These are phyloP conservation scores for Cecropterus lyciades DNA, from an alignment of 1,140 invertebrate species.

Conservation along the genomic window DNA sequence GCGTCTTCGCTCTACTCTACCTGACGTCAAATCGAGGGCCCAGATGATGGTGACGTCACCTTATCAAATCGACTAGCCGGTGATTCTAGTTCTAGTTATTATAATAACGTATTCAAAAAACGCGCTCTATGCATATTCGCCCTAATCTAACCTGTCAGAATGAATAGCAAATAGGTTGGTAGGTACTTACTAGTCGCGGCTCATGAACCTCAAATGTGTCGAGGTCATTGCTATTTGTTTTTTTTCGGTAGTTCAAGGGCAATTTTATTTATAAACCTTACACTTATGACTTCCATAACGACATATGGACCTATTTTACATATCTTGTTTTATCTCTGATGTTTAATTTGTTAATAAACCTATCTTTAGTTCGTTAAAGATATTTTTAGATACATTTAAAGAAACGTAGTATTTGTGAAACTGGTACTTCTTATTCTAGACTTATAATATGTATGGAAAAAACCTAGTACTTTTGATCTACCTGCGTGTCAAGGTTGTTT, in stretches of 20 bases:
- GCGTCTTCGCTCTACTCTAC: conserved; percentile 55
- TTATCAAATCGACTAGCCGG: conserved; percentile 71
- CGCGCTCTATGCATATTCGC: conserved; percentile 67
- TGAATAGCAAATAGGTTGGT: conserved; percentile 62
- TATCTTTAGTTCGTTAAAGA: too few relatives aligned
- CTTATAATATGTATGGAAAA: too few relatives aligned
- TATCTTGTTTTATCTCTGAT: background rate
- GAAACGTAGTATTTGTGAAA: too few relatives aligned
- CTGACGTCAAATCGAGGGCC: conserved; percentile 75
- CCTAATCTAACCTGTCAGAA: conserved; percentile 76
- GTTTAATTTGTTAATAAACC: conserved; percentile 20
- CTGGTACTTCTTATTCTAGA: too few relatives aligned
- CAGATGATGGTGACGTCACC: conserved; percentile 75
- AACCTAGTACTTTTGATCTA: too few relatives aligned
- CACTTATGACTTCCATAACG: background rate
- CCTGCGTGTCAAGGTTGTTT: too few relatives aligned
- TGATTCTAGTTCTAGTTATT: conserved; percentile 75
- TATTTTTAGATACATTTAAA: too few relatives aligned
- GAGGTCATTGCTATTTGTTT: conserved; percentile 80
- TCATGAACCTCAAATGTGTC: conserved; percentile 64
- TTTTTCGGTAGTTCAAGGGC: conserved; percentile 77
- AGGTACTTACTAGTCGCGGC: conserved; percentile 51
- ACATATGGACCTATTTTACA: background rate
- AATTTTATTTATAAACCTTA: conserved; percentile 44
- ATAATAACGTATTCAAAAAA: conserved; percentile 69